Base-by-base conservation (phyloP, 2,888 invertebrate genomes). In the Campoplex nolae region DNA sequence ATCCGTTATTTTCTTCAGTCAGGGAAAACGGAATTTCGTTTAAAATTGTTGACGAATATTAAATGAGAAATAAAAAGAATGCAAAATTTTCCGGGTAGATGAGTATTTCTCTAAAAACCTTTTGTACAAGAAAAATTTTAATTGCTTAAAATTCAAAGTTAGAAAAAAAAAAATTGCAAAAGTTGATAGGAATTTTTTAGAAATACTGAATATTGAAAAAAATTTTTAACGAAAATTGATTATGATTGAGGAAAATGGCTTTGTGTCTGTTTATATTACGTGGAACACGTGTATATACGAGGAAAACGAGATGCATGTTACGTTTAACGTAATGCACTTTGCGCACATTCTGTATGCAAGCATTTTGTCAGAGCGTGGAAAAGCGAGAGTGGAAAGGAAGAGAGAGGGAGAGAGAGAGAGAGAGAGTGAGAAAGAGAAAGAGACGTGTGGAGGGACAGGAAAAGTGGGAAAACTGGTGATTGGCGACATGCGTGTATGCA, bases 401-500 rank as follows among this genome's bases (percentile, higher is more conserved):
- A 23, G 18, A 35, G 45, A 51, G 32, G 18, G 13, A 68, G 75
- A 42, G 11, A 28, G 54, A 67, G 54, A 67, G 18, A 35, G 45
- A 51, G 32, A 45, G 13, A 68, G n/a, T 42, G 42, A 6, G 6
- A 4, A 18, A 51, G 45, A 65, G 32, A 45, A n/a, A 67, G 32
- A 38, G 67, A n/a, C 45, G n/a, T 32, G 28, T 32, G 28, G 45
- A 35, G 54, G 48, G 32, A 18, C 73, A 83, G 73, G 73, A 42
- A 75, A 68, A 70, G 67, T 58, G 68, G 70, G 45, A 70, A 79
- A 84, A 65, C 76, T 81, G 71, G 71, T 48, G 77, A 81, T 81
- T 76, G 76, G 38, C 28, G 68, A 83, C 81, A 85, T 77, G 76
- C 76, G 85, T 85, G 84, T 71, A 76, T 73, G 75, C 45, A 38